These are phyloP conservation scores for Anguilla megastoma DNA, from an alignment of 2,797 vertebrate species.

Conservation along the genomic window DNA sequence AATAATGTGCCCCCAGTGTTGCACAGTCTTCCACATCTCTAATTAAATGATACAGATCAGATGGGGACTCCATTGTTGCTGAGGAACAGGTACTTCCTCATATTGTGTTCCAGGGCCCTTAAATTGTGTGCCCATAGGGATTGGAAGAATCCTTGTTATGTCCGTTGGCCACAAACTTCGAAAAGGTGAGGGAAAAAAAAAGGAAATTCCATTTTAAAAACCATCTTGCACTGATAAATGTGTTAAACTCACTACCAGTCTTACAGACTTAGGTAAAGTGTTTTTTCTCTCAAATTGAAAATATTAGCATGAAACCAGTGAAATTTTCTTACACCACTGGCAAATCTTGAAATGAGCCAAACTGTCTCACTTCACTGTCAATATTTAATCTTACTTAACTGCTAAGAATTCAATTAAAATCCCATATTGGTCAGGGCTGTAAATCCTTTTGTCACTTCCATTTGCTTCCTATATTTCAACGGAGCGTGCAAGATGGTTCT, in stretches of 20 bases:
- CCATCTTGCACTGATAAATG: background rate
- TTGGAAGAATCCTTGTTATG: background rate
- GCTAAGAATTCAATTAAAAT: background rate
- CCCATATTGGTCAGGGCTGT: background rate
- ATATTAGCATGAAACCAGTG: no score
- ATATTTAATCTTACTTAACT: no score
- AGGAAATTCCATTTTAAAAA: background rate
- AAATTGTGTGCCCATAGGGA: constrained; percentile 37
- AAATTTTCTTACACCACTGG: no score
- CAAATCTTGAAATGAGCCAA: no score
- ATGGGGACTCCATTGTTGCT: constrained; percentile 51
- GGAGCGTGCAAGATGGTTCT: background rate
- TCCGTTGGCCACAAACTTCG: background rate
- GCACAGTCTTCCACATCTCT: no score
- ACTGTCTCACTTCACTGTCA: no score
- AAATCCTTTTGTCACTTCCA: background rate
- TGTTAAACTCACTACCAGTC: background rate
- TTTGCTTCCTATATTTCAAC: background rate
- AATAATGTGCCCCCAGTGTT: background rate
- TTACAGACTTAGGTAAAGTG: no score
- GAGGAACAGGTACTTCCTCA: constrained; percentile 55
- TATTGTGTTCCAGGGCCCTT: constrained; percentile 44
- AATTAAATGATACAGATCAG: constrained; percentile 16
- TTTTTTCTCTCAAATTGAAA: no score
- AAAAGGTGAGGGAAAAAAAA: background rate